Evolutionary conservation across 2,797 vertebrate species (phyloP).

Genomic region (Periparus ater): DNA sequence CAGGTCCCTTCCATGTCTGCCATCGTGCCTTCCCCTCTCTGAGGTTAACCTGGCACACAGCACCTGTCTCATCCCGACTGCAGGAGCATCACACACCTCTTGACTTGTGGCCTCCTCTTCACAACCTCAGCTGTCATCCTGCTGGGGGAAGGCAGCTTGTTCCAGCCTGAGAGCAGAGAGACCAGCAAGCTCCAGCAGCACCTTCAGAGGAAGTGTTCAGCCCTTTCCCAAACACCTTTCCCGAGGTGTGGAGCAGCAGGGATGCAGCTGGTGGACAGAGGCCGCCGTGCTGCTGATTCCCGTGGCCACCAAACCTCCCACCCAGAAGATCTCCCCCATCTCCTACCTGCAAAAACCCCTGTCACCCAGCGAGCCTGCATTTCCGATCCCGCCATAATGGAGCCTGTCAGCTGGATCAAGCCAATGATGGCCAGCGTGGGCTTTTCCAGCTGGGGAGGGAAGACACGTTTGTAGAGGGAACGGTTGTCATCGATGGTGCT

Average conservation of each 20-base stretch:
- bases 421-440: constrained; percentile 82
- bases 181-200: not conserved
- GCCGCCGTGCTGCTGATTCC: not conserved
- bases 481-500: constrained; percentile 58
- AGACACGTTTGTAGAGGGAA: constrained; percentile 79
- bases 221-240: not conserved
- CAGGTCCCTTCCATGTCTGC: accelerated
- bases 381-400: constrained; percentile 77
- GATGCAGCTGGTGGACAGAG: not conserved
- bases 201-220: not conserved
- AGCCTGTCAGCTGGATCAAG: constrained; percentile 71
- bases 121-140: constrained; percentile 75
- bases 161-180: constrained; percentile 72
- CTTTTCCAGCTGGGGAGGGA: constrained; percentile 77
- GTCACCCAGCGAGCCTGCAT: constrained; percentile 86
- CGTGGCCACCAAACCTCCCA: not conserved
- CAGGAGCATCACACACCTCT: constrained; percentile 48
- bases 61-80: accelerated
- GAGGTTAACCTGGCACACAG: not conserved
- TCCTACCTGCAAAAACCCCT: constrained; percentile 82
- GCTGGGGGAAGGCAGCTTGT: constrained; percentile 72
- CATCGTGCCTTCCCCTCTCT: not conserved
- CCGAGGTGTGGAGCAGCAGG: accelerated
- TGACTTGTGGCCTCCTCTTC: constrained; percentile 36
- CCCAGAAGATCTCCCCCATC: not conserved